A percentile compares a stretch with the other conserved stretches of the same genome.
phyloP scores from a whole-genome alignment of 2,797 vertebrate genomes.

The Crossoptilon crossoptilon region DNA sequence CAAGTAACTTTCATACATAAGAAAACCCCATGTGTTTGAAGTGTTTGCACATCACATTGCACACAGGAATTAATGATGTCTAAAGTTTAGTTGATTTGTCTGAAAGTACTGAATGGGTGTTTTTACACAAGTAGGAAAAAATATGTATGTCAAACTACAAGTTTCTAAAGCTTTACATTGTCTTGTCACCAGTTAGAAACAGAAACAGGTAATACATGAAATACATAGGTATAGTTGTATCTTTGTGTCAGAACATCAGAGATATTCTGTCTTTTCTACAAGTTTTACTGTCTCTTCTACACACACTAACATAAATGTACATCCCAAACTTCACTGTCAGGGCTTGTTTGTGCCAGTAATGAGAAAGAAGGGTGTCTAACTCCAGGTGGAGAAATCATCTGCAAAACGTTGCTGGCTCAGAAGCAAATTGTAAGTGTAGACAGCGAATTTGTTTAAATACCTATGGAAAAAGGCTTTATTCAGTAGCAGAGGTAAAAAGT shows the following conservation, averaged over 20 bases:
- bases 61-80: neutral
- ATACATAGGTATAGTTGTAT: neutral
- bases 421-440: neutral
- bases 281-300: neutral
- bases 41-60: neutral
- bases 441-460: neutral
- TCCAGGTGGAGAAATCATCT: neutral
- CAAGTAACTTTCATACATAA: neutral
- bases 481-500: neutral
- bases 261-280: neutral
- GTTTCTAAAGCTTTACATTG: neutral
- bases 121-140: rapidly evolving
- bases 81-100: neutral
- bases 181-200: neutral
- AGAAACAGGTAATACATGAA: neutral
- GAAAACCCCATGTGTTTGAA: neutral
- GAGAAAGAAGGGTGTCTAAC: slow-evolving; percentile 8
- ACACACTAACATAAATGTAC: neutral
- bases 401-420: neutral
- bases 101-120: neutral
- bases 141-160: neutral
- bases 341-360: slow-evolving; percentile 13
- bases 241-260: neutral
- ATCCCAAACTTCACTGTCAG: neutral
- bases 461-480: neutral